These are phyloP conservation scores for Mycetomoellerius zeteki DNA, from an alignment of 1,140 invertebrate genomes.

Conservation along the genomic window DNA sequence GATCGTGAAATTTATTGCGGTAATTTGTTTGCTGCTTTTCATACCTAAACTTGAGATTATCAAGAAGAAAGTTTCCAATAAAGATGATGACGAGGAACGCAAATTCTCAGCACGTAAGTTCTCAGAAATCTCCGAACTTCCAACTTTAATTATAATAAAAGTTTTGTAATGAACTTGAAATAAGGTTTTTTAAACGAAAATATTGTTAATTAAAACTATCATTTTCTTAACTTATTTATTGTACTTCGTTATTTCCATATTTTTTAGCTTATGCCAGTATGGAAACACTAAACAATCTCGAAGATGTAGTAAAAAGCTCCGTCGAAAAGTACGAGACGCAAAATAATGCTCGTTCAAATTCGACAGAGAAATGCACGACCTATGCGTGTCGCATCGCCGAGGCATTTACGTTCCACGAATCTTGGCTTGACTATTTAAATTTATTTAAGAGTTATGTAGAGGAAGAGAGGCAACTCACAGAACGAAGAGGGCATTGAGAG, in stretches of 20 bases:
- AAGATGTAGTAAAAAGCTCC: slow-evolving; percentile 72
- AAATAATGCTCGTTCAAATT: slow-evolving; percentile 50
- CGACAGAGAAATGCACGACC: slow-evolving; percentile 67
- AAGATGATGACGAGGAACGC: slow-evolving; percentile 75
- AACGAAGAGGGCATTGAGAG: slow-evolving; percentile 30
- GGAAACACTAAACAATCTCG: slow-evolving; percentile 74
- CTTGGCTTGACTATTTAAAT: slow-evolving; percentile 76
- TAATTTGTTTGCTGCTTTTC: slow-evolving; percentile 91
- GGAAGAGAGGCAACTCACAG: slow-evolving; percentile 73
- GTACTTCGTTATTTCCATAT: neutral
- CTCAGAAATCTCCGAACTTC: slow-evolving; percentile 2
- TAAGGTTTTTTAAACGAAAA: neutral
- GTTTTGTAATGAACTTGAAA: neutral
- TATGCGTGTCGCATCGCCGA: slow-evolving; percentile 71
- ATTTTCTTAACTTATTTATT: neutral
- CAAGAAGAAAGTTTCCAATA: slow-evolving; percentile 69
- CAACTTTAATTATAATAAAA: slow-evolving; percentile 11
- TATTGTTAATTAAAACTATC: neutral
- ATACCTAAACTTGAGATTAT: slow-evolving; percentile 90
- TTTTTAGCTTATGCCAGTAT: slow-evolving; percentile 47
- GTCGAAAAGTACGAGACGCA: slow-evolving; percentile 74
- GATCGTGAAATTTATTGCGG: slow-evolving; percentile 92
- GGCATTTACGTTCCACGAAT: slow-evolving; percentile 61
- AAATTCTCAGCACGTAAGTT: slow-evolving; percentile 69
- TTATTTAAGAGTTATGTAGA: slow-evolving; percentile 78